These are phyloP conservation scores for Holacanthus passer DNA, from an alignment of 2,113 vertebrate genomes.

Conservation along the genomic window DNA sequence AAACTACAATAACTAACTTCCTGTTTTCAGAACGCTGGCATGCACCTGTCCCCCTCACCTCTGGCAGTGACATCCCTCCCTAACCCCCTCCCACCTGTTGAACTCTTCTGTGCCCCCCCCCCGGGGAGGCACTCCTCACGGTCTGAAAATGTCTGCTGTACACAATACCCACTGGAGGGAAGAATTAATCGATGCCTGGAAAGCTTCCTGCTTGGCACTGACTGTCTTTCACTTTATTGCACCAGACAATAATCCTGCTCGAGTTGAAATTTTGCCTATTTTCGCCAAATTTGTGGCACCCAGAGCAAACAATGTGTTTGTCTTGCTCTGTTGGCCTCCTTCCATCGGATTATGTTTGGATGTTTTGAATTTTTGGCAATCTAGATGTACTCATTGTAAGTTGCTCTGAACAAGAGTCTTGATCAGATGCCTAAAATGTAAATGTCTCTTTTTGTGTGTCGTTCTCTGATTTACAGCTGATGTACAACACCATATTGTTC, in stretches of 20 bases:
- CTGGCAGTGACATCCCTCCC: background rate
- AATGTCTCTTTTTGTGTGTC: constrained; percentile 27
- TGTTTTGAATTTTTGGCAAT: constrained; percentile 36
- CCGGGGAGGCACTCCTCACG: background rate
- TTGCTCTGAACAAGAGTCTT: constrained; percentile 40
- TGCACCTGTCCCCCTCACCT: background rate
- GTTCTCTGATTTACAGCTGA: constrained; percentile 39
- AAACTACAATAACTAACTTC: constrained; percentile 1
- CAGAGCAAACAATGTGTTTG: constrained; percentile 28
- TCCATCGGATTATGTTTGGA: constrained; percentile 43
- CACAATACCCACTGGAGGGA: constrained; percentile 14
- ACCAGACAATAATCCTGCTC: constrained; percentile 24
- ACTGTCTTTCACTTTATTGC: constrained; percentile 46
- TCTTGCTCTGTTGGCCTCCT: constrained; percentile 13
- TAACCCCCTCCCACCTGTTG: background rate
- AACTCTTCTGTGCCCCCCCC: background rate
- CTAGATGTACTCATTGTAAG: constrained; percentile 32
- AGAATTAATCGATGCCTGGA: constrained; percentile 24
- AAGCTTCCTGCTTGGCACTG: constrained; percentile 11
- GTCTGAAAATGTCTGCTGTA: constrained; percentile 10
- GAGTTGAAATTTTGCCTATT: constrained; percentile 8
- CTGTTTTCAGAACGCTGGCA: constrained; percentile 13
- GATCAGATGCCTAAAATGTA: constrained; percentile 50
- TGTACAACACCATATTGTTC: constrained; percentile 50
- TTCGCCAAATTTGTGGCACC: constrained; percentile 16